Evolutionary conservation across 2,888 invertebrate genomes (phyloP), one percentile per base, ranked within the genome.

Genomic region (Metellina segmentata): DNA sequence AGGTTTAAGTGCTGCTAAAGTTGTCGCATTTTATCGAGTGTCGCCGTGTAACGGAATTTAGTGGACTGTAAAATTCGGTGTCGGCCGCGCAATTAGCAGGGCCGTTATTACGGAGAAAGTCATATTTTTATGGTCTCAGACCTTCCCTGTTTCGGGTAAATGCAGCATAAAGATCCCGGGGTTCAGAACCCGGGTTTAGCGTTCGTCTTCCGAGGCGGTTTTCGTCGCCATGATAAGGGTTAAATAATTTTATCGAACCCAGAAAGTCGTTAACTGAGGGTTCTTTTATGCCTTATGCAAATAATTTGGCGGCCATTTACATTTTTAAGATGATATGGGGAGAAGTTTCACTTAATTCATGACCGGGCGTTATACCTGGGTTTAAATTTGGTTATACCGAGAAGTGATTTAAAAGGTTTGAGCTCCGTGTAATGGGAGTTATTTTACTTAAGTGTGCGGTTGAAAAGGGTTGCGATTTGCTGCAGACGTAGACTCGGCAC

Each of bases 1-100:
- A 48, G 61, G 77, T 85, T 85, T 85, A 77, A 85, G 77, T 77
- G 85, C 85, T 77, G 69, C 85, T 75, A n/a, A 74, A 74, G 83
- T 74, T 74, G 83, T 53, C 83, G 74, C 52, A 53, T 85, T 85
- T 85, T 85, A 77, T 69, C 85, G 77, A 49, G 77, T 81, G 72
- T 72, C 74, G 52, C 11, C 9, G 20, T 0, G 74, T 16, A 20
- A 61, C 69, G 61, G 49, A 77, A 85, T 77, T 77, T 69, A 85
- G 77, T 85, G 48, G 77, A 85, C 85, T 85, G 49, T 77, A 85
- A 85, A 85, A 77, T 77, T 49, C 20, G 52, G 52, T 83, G 16
- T 72, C 77, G 61, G 69, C 11, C 7, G 69, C 7, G 77, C 85
- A 69, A 85, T 85, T 85, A 85, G 48, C 13, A 49, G 19, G 6